A percentile compares a stretch with the other conserved stretches of the same genome.
These are phyloP conservation scores for Actenoides hombroni DNA, from an alignment of 2,113 vertebrate species.

Conservation along the genomic window DNA sequence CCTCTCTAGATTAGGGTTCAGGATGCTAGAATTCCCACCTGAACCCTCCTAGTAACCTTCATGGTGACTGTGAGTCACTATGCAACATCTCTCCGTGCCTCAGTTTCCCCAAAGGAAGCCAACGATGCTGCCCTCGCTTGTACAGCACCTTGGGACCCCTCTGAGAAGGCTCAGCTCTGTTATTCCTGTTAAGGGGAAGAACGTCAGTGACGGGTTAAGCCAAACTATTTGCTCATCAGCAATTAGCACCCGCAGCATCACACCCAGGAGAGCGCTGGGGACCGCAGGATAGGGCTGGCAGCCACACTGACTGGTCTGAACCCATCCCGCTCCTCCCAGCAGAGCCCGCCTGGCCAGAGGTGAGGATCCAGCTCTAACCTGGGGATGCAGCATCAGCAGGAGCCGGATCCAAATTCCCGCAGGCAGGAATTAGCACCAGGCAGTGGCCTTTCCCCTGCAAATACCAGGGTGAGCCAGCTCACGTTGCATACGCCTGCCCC, in stretches of 20 bases:
- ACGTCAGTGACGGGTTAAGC: not conserved
- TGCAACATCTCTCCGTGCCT: not conserved
- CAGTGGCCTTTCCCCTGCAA: not conserved
- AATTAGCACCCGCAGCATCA: not conserved
- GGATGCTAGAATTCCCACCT: not conserved
- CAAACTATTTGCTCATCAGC: not conserved
- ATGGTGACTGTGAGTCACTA: too few species aligned
- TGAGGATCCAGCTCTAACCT: not conserved
- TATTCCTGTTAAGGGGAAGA: not conserved
- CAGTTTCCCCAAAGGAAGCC: not conserved
- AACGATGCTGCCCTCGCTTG: not conserved
- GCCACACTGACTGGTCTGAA: rapidly evolving
- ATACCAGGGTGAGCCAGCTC: not conserved
- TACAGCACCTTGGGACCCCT: not conserved
- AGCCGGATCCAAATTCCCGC: not conserved
- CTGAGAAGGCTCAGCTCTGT: not conserved
- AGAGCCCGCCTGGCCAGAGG: rapidly evolving
- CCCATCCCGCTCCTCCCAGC: not conserved
- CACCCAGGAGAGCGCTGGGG: rapidly evolving
- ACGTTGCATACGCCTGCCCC: not conserved
- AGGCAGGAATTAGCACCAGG: not conserved
- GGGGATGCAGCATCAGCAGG: not conserved
- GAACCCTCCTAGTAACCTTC: not conserved
- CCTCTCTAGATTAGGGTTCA: not conserved
- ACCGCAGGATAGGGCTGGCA: not conserved